These are phyloP conservation scores for Caerostris extrusa DNA, from an alignment of 1,140 invertebrate genomes.

Conservation along the genomic window DNA sequence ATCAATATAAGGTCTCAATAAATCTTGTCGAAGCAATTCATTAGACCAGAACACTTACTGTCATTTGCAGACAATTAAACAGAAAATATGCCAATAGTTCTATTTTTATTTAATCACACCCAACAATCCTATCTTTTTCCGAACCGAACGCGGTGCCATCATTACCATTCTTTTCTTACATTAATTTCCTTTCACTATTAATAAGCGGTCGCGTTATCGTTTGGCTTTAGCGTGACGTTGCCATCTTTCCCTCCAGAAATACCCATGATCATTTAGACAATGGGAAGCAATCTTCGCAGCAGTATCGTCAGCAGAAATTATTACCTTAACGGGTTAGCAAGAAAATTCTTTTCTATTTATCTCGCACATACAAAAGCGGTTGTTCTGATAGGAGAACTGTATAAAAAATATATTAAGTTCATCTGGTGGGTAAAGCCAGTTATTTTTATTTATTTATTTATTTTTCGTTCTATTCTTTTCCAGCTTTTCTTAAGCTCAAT, in stretches of 20 bases:
- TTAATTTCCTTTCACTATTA: conserved; percentile 54
- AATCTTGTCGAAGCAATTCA: neutral
- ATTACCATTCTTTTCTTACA: conserved; percentile 57
- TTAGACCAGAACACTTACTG: neutral
- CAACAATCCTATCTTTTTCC: neutral
- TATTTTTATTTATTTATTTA: conserved; percentile 7
- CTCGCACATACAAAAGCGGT: conserved; percentile 59
- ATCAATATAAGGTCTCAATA: neutral
- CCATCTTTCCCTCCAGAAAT: conserved; percentile 26
- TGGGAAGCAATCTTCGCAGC: conserved; percentile 53
- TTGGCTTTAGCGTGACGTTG: conserved; percentile 50
- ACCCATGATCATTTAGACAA: conserved; percentile 63
- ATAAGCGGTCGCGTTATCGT: conserved; percentile 41
- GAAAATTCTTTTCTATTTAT: conserved; percentile 55
- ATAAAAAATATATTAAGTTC: conserved; percentile 71
- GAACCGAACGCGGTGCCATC: neutral
- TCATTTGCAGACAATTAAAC: neutral
- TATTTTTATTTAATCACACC: neutral
- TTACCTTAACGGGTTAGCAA: conserved; percentile 62
- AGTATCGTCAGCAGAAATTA: conserved; percentile 53
- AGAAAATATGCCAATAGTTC: neutral
- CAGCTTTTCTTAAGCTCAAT: conserved; percentile 50
- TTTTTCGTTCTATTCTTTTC: too few relatives aligned
- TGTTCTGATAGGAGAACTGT: conserved; percentile 54
- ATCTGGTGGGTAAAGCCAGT: conserved; percentile 51